Evolutionary conservation across 2,113 vertebrate species (phyloP).

Genomic region (Mesocricetus auratus): DNA sequence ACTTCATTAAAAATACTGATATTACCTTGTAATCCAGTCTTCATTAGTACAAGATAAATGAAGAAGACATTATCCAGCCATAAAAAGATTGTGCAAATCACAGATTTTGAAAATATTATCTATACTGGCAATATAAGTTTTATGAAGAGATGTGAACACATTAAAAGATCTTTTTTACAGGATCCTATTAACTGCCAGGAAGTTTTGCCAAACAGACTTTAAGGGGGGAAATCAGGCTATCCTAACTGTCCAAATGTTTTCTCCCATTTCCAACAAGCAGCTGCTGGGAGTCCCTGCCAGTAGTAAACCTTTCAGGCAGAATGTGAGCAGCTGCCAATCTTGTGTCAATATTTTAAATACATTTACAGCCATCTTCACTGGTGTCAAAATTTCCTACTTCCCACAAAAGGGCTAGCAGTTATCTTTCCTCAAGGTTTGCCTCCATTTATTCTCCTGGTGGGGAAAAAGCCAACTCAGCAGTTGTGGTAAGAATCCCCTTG

Average conservation of each 20-base stretch:
- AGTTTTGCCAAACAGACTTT: conserved; percentile 83
- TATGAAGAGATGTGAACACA: conserved; percentile 46
- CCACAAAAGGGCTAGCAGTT: conserved; percentile 16
- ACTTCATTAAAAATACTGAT: not conserved
- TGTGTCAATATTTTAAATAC: conserved; percentile 81
- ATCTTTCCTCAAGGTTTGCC: not conserved
- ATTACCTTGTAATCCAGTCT: not conserved
- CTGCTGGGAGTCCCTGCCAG: conserved; percentile 78
- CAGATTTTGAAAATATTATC: conserved; percentile 23
- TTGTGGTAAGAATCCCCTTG: not conserved
- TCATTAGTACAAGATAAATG: not conserved
- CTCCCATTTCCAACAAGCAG: conserved; percentile 79
- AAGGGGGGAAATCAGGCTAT: conserved; percentile 74
- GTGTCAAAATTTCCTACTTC: conserved; percentile 36
- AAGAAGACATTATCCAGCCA: conserved; percentile 27
- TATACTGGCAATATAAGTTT: conserved; percentile 58
- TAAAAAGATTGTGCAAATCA: conserved; percentile 3
- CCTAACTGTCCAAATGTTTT: conserved; percentile 83
- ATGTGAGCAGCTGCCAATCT: conserved; percentile 79
- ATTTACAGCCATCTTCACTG: conserved; percentile 60
- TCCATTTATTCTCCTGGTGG: conserved; percentile 15
- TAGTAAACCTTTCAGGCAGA: conserved; percentile 78
- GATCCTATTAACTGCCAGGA: conserved; percentile 79
- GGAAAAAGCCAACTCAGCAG: not conserved
- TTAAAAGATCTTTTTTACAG: conserved; percentile 64